Conservation (phyloP, 2,113 vertebrate genomes). For the Callaeas wilsoni region DNA sequence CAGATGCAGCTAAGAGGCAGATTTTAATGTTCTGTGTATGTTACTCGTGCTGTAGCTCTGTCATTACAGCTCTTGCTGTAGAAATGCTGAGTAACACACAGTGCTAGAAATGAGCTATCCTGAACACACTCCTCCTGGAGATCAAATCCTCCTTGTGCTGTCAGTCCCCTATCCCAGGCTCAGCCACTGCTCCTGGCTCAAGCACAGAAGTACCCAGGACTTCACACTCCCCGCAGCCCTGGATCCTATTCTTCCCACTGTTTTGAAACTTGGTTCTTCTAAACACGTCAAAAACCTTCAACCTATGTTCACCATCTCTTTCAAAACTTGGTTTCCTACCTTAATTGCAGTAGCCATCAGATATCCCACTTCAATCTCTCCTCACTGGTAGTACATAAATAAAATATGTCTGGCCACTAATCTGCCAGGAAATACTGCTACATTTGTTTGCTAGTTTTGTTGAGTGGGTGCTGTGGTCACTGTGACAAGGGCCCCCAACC, state of each 20-base stretch:
- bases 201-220: too few species aligned
- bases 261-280: background rate
- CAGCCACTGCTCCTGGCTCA: background rate
- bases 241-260: background rate
- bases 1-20: background rate
- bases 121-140: background rate
- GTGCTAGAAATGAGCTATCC: background rate
- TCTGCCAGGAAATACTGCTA: background rate
- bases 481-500: rapidly evolving
- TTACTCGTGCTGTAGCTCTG: background rate
- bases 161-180: background rate
- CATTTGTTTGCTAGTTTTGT: rapidly evolving
- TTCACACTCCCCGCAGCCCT: background rate
- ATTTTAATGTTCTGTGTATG: background rate
- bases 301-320: background rate
- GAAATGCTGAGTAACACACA: background rate
- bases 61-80: background rate
- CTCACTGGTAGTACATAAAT: background rate
- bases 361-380: background rate
- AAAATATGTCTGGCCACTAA: background rate
- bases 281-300: background rate
- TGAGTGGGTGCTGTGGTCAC: background rate
- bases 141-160: background rate
- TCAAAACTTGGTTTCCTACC: background rate
- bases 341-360: background rate